Percentiles rank a stretch among this genome's conserved stretches.
phyloP scores from a whole-genome alignment of 2,797 vertebrate species.

The Pseudochirops corinnae region DNA sequence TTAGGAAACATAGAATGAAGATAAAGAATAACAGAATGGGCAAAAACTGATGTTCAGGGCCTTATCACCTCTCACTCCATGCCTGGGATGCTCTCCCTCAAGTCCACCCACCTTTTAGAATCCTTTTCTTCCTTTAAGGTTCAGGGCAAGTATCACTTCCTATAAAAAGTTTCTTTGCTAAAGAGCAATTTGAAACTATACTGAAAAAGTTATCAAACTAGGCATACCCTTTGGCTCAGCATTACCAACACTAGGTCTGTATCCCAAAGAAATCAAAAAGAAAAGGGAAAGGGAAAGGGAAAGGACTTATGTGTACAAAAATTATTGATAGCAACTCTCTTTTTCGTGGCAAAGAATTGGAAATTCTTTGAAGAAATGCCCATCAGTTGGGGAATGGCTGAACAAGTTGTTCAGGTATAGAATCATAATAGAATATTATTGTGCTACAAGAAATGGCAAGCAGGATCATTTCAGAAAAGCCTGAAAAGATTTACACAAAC shows the following conservation, averaged over 20 bases:
- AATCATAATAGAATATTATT: neutral
- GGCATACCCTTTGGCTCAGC: neutral
- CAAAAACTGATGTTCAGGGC: neutral
- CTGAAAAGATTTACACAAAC: neutral
- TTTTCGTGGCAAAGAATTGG: neutral
- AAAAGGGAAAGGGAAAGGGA: neutral
- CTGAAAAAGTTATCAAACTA: neutral
- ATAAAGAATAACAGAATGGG: neutral
- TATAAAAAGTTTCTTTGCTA: neutral
- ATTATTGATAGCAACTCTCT: neutral
- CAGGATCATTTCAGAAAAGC: neutral
- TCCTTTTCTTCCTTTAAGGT: neutral
- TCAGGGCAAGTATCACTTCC: neutral
- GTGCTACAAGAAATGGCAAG: neutral
- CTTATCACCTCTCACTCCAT: neutral
- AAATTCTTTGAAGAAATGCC: neutral
- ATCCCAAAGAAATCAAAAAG: neutral
- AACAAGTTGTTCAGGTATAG: neutral
- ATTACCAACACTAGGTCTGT: neutral
- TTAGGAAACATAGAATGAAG: neutral
- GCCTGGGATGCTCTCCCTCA: neutral
- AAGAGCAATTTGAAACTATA: neutral
- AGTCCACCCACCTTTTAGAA: neutral
- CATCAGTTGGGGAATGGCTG: neutral
- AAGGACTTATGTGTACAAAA: neutral